phyloP scores from a whole-genome alignment of 1,140 invertebrate genomes.

The Palaemon carinicauda region DNA sequence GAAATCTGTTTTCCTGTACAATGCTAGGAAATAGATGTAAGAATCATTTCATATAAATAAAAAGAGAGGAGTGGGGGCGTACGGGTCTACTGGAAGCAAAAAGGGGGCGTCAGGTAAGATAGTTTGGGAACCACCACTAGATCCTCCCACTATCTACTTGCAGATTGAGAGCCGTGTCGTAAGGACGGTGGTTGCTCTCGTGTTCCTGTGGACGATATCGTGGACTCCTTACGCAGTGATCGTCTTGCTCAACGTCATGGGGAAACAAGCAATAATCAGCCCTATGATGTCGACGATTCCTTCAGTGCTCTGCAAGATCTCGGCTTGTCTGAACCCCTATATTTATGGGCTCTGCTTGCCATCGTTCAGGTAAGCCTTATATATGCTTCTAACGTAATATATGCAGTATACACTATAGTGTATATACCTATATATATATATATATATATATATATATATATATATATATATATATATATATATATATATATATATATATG shows the following conservation, averaged over 20 bases:
- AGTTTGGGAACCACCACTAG: no score
- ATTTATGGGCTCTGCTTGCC: conserved; percentile 41
- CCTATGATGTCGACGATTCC: conserved; percentile 31
- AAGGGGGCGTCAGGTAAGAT: no score
- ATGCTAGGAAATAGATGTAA: no score
- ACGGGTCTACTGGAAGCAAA: no score
- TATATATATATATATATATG: no score
- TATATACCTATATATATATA: not conserved
- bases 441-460: not conserved
- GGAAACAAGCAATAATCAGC: not conserved
- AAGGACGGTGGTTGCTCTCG: not conserved
- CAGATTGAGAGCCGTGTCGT: conserved; percentile 27
- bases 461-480: no score
- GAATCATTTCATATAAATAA: no score
- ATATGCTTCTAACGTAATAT: not conserved
- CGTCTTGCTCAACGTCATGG: conserved; percentile 9
- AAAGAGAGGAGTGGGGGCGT: no score
- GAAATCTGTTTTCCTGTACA: no score
- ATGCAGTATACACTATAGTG: no score
- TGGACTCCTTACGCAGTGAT: conserved; percentile 50
- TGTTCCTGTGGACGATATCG: conserved; percentile 31
- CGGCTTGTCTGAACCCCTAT: conserved; percentile 42
- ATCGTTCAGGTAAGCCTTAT: conserved; percentile 6
- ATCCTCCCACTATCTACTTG: not conserved
- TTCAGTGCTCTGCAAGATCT: conserved; percentile 38